Conservation (phyloP, 2,888 invertebrate species). For the Margaritifera margaritifera region DNA sequence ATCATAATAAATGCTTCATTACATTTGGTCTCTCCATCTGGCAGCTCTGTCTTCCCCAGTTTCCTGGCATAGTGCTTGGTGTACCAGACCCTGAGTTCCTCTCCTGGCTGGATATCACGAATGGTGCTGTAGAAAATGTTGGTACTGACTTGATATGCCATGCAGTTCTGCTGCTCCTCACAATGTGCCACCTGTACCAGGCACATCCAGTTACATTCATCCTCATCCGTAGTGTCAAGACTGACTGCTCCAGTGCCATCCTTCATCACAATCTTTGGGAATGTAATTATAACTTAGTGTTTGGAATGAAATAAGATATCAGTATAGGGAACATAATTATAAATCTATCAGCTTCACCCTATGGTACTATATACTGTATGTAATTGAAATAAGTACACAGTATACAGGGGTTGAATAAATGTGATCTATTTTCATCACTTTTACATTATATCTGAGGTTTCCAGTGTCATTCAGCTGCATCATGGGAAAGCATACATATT, state of each 20-base stretch:
- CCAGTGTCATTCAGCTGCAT: no score
- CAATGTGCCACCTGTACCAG: slow-evolving; percentile 75
- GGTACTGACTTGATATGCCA: slow-evolving; percentile 77
- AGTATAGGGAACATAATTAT: no score
- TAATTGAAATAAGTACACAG: no score
- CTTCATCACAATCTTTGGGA: slow-evolving; percentile 73
- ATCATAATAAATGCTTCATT: slow-evolving; percentile 10
- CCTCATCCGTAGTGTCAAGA: slow-evolving; percentile 77
- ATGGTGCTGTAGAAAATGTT: slow-evolving; percentile 67
- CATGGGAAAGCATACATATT: no score
- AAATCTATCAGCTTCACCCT: no score
- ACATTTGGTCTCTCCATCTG: slow-evolving; percentile 64
- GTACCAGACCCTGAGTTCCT: slow-evolving; percentile 78
- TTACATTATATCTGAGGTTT: no score
- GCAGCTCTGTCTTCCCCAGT: slow-evolving; percentile 71
- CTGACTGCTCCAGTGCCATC: slow-evolving; percentile 72
- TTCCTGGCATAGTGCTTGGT: slow-evolving; percentile 77
- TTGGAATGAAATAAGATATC: no score
- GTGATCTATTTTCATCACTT: no score
- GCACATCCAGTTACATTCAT: slow-evolving; percentile 79
- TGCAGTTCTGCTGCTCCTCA: slow-evolving; percentile 76
- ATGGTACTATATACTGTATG: no score
- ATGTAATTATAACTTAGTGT: no score
- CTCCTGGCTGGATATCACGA: slow-evolving; percentile 74
- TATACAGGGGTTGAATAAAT: no score